Evolutionary conservation across 1,140 invertebrate genomes (phyloP).

Genomic region (Papilio glaucus): DNA sequence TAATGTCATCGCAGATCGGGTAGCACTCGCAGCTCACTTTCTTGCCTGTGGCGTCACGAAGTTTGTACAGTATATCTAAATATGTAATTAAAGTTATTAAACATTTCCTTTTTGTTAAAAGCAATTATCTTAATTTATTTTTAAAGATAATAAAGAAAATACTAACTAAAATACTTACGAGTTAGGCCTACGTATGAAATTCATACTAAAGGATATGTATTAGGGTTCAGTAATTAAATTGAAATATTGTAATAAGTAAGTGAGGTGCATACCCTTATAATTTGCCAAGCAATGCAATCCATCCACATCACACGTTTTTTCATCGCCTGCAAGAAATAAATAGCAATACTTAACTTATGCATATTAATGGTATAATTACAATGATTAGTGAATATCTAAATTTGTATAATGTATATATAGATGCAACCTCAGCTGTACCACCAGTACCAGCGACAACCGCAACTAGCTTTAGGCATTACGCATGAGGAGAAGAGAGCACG

Average conservation of each 20-base stretch:
- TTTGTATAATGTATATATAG: too few relatives aligned
- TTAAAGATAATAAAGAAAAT: too few relatives aligned
- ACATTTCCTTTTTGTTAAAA: conserved; percentile 3
- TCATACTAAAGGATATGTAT: too few relatives aligned
- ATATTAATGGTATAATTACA: too few relatives aligned
- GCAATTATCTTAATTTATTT: too few relatives aligned
- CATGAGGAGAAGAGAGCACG: too few relatives aligned
- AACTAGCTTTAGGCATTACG: too few relatives aligned
- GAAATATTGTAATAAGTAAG: not conserved
- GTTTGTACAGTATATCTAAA: conserved; percentile 70
- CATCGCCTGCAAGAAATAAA: conserved; percentile 74
- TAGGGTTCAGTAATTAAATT: conserved; percentile 13
- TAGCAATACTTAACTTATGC: conserved; percentile 43
- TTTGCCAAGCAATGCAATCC: conserved; percentile 85
- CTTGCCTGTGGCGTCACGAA: conserved; percentile 73
- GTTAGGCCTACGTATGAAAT: too few relatives aligned
- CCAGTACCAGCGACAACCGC: too few relatives aligned
- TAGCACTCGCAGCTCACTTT: conserved; percentile 80
- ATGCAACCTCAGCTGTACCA: too few relatives aligned
- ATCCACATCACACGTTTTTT: conserved; percentile 84
- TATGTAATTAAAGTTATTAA: conserved; percentile 36
- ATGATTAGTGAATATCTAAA: too few relatives aligned
- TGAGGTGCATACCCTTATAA: conserved; percentile 82
- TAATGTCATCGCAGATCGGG: conserved; percentile 50
- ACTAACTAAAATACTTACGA: too few relatives aligned